Conservation (phyloP, 1,140 invertebrate species). For the Cepaea nemoralis region DNA sequence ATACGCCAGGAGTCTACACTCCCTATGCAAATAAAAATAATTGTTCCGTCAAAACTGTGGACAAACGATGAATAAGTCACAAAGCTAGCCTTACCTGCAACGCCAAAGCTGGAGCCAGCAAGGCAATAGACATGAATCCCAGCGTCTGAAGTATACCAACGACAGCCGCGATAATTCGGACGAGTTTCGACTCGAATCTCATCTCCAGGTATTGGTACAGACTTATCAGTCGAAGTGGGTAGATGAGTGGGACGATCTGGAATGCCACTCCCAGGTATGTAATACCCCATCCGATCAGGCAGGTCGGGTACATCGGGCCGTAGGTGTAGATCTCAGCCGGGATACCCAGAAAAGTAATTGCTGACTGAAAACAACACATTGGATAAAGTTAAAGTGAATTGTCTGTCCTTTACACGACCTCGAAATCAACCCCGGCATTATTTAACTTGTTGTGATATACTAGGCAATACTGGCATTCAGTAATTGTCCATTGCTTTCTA, state of each 20-base stretch:
- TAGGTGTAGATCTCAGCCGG: constrained; percentile 64
- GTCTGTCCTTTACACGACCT: too few relatives aligned
- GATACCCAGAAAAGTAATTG: constrained; percentile 71
- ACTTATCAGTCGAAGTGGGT: constrained; percentile 66
- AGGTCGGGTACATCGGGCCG: constrained; percentile 50
- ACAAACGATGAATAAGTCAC: too few relatives aligned
- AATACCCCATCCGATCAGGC: constrained; percentile 49
- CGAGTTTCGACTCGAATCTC: constrained; percentile 67
- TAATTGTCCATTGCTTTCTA: too few relatives aligned
- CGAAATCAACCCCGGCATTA: too few relatives aligned
- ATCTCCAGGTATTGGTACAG: constrained; percentile 80
- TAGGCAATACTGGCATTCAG: too few relatives aligned
- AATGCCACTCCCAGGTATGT: constrained; percentile 54
- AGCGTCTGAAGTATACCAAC: constrained; percentile 72
- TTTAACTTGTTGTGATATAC: too few relatives aligned
- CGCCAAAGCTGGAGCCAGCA: constrained; percentile 91
- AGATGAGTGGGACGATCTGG: constrained; percentile 63
- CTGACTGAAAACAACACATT: constrained; percentile 49
- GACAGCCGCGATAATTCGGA: constrained; percentile 44
- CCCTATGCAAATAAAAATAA: too few relatives aligned
- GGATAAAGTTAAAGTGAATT: too few relatives aligned
- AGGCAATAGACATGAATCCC: constrained; percentile 89
- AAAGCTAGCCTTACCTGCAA: constrained; percentile 89
- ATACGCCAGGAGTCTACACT: too few relatives aligned
- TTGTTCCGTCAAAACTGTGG: too few relatives aligned